Conservation (phyloP, 2,888 invertebrate species). For the Hydrotaea cyrtoneurina region DNA sequence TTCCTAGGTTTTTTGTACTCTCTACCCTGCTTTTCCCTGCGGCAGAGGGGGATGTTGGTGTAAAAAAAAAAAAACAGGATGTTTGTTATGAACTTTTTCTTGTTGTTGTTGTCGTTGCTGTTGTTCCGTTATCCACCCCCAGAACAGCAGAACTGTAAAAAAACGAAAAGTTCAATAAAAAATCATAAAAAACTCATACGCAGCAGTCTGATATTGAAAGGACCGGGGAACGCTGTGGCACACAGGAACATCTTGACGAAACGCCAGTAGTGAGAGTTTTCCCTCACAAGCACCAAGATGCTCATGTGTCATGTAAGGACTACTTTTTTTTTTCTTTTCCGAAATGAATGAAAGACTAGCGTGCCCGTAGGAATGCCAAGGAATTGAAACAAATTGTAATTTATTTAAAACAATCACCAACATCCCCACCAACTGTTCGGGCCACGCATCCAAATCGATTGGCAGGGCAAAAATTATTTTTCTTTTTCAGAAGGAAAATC, state of each 20-base stretch:
- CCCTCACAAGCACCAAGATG: too few species aligned
- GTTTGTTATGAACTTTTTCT: constrained; percentile 26
- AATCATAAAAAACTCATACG: constrained; percentile 27
- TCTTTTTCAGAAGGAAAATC: constrained; percentile 17
- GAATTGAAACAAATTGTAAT: constrained; percentile 36
- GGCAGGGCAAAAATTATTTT: background rate
- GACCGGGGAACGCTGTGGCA: constrained; percentile 14
- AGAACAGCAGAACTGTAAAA: constrained; percentile 8
- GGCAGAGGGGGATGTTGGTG: too few species aligned
- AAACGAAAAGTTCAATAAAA: constrained; percentile 38
- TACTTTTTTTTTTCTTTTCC: background rate
- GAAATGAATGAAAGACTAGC: background rate
- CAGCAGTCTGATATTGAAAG: constrained; percentile 1
- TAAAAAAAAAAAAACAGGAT: background rate
- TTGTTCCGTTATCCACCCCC: constrained; percentile 17
- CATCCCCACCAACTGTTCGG: background rate
- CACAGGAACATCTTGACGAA: background rate
- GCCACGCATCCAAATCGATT: constrained; percentile 20
- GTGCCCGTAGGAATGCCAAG: background rate
- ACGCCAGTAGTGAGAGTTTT: too few species aligned
- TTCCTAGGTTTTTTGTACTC: constrained; percentile 8
- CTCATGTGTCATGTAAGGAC: too few species aligned
- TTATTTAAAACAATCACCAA: constrained; percentile 41
- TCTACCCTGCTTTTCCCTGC: background rate
- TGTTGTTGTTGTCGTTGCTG: too few species aligned